Conservation (phyloP, 2,797 vertebrate genomes). For the Pangasius krempfi region DNA sequence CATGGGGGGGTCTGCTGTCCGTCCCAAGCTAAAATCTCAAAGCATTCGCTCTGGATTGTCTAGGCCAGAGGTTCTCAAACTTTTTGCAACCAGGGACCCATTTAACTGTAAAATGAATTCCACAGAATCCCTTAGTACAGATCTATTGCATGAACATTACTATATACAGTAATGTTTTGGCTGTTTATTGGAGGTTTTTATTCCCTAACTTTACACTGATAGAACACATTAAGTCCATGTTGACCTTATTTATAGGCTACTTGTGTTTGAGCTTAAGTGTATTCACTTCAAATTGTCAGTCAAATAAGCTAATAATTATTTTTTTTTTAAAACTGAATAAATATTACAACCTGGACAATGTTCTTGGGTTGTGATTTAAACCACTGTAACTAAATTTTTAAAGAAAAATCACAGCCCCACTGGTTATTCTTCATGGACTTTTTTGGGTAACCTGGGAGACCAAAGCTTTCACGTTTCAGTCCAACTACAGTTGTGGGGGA, state of each 20-base stretch:
- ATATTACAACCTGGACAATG: not conserved
- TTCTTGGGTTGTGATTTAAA: not conserved
- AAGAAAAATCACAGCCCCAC: not conserved
- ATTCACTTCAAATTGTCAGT: not conserved
- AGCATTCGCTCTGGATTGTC: not conserved
- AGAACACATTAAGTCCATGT: too few relatives aligned
- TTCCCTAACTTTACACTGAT: not conserved
- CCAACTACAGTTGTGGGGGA: conserved; percentile 55
- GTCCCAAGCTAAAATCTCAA: not conserved
- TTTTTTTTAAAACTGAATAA: not conserved
- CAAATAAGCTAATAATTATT: not conserved
- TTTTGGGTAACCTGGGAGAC: not conserved
- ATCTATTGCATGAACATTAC: not conserved
- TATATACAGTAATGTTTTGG: not conserved
- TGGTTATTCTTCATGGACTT: not conserved
- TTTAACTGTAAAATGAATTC: not conserved
- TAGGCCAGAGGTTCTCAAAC: not conserved
- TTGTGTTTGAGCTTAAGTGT: not conserved
- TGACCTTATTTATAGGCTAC: not conserved
- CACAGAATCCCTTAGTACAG: not conserved
- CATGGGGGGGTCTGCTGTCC: not conserved
- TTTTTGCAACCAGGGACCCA: not conserved
- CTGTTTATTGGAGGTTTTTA: not conserved
- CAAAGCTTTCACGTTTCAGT: conserved; percentile 54
- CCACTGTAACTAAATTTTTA: not conserved